These are phyloP conservation scores for Agelas oroides DNA, from an alignment of 37 sponge, comb jelly and placozoan genomes.

Conservation along the genomic window DNA sequence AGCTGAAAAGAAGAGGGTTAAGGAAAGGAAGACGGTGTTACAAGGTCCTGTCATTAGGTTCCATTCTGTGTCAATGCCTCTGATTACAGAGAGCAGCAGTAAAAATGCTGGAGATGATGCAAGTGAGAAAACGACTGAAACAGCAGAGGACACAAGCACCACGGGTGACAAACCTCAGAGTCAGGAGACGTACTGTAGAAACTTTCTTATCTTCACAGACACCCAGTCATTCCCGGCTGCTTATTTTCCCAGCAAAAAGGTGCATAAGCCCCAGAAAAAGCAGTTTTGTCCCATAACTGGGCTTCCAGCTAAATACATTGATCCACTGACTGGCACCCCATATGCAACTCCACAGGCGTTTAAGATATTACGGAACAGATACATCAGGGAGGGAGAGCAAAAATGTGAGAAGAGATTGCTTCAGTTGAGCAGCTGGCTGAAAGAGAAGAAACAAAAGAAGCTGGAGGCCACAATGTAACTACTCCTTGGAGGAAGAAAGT, in stretches of 20 bases:
- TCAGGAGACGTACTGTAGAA: constrained; percentile 72
- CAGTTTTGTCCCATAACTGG: constrained; percentile 89
- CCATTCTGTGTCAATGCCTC: constrained; percentile 86
- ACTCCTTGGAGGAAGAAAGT: not conserved
- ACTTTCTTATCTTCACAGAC: constrained; percentile 92
- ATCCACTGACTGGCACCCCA: constrained; percentile 90
- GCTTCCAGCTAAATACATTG: constrained; percentile 93
- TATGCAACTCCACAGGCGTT: constrained; percentile 95
- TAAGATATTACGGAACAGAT: constrained; percentile 77
- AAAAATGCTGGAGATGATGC: not conserved
- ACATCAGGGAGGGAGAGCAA: constrained; percentile 73
- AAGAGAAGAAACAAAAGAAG: constrained; percentile 76
- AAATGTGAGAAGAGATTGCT: constrained; percentile 79
- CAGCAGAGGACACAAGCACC: not conserved
- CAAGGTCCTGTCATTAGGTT: constrained; percentile 84
- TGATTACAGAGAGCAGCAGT: constrained; percentile 18
- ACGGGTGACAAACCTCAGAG: not conserved
- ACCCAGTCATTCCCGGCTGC: constrained; percentile 68
- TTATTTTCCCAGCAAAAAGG: constrained; percentile 46
- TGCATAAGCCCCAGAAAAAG: constrained; percentile 11
- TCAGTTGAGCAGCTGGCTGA: constrained; percentile 83
- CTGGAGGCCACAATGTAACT: constrained; percentile 5
- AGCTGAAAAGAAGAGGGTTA: constrained; percentile 86
- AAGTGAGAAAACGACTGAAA: not conserved
- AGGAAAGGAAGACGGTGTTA: constrained; percentile 57